Base-by-base conservation (phyloP, 2,113 vertebrate genomes). In the Datnioides undecimradiatus region DNA sequence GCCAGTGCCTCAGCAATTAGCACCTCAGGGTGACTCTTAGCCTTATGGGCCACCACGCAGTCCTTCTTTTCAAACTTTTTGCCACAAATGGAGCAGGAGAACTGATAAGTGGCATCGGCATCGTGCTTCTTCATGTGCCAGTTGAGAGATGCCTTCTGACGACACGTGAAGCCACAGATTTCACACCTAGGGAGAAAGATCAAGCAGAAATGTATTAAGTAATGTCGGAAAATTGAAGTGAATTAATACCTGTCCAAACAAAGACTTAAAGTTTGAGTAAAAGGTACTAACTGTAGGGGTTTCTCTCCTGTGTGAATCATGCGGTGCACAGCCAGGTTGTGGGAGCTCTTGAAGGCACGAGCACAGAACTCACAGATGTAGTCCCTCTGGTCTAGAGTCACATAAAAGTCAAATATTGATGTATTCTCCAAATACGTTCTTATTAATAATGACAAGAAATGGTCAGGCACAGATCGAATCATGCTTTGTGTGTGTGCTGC, bases 81-180 rank as follows among this genome's bases (percentile, higher is more conserved):
- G 87, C 97, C 97, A 5, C 98, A 99, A 86, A 99, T 98, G 87
- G 96, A 97, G 93, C 98, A 99, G 91, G 98, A 98, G 85, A 99
- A 99, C 90, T 99, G 98, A 91, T 99, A 99, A 79, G 96, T 97
- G 88, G 98, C 97, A 76, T 99, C 97, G 0, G 98, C 98, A 0
- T 99, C 98, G 0, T 99, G 98, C 74, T 99, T 99, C 95, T 99
- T 99, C 98, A 99, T 99, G 95, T 99, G 98, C 98, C 98, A 99
- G 92, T 99, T 99, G 59, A 99, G 96, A 46, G 98, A 99, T 2
- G 98, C 98, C 91, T 99, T 99, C 92, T 99, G 98, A 63, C 98
- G 96, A 88, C 98, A 99, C 11, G 97, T 99, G 89, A 99, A 99
- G 31, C 98, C 98, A 33, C 98, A 99, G 90, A 99, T 99, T 95